Percentiles rank a stretch among this genome's conserved stretches.
phyloP scores from a whole-genome alignment of 2,797 vertebrate genomes.

The Buphagus erythrorhynchus region DNA sequence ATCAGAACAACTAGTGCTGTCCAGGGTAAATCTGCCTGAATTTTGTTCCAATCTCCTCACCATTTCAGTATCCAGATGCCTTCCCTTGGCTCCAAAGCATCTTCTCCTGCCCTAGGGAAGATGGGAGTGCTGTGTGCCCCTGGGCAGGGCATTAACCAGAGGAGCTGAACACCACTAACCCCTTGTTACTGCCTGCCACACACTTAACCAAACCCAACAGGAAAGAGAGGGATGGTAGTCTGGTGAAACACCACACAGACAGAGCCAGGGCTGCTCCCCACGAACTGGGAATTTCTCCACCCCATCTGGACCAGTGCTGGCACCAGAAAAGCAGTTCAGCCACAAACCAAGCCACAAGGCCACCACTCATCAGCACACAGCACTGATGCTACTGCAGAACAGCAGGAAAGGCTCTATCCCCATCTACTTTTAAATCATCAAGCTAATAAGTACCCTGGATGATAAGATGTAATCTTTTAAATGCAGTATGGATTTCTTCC shows the following conservation, averaged over 20 bases:
- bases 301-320: not conserved
- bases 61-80: not conserved
- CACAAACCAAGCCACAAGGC: not conserved
- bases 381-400: not conserved
- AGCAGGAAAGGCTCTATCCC: not conserved
- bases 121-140: not conserved
- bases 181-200: not conserved
- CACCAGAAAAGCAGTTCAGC: not conserved
- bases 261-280: not conserved
- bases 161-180: not conserved
- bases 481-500: slow-evolving; percentile 69
- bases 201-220: not conserved
- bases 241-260: not conserved
- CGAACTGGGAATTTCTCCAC: accelerated
- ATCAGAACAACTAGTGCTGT: not conserved
- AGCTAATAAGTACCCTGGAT: slow-evolving; percentile 60
- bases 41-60: not conserved
- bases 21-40: not conserved
- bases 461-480: slow-evolving; percentile 73
- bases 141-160: not conserved
- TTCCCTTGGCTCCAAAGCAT: not conserved
- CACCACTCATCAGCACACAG: not conserved
- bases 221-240: not conserved
- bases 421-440: slow-evolving; percentile 43
- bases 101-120: not conserved